Evolutionary conservation across 2,888 invertebrate species (phyloP).

Genomic region (Drosophila siamana): DNA sequence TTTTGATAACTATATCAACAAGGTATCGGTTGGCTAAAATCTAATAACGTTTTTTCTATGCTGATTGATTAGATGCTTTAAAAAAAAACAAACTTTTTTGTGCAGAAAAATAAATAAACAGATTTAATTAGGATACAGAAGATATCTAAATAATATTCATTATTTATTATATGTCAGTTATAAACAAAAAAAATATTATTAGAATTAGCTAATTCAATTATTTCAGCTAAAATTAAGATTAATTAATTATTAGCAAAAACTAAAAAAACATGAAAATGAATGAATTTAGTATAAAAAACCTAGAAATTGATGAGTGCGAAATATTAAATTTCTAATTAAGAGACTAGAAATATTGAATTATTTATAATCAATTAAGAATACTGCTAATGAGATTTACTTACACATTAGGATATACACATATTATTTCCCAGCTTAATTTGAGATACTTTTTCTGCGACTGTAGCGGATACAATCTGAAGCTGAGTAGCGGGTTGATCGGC

Average conservation of each 20-base stretch:
- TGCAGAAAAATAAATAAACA: too few relatives aligned
- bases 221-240: background rate
- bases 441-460: background rate
- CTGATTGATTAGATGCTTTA: background rate
- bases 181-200: background rate
- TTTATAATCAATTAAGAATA: background rate
- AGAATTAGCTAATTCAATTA: background rate
- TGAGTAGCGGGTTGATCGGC: slow-evolving; percentile 21
- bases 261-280: background rate
- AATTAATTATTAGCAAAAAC: background rate
- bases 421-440: background rate
- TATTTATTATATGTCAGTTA: background rate
- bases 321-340: background rate
- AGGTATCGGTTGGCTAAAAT: background rate
- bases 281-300: background rate
- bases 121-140: background rate
- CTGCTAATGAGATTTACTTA: background rate
- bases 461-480: slow-evolving; percentile 1
- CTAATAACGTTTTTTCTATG: background rate
- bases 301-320: background rate
- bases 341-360: background rate
- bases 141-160: background rate
- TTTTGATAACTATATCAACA: background rate
- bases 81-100: background rate
- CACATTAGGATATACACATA: background rate